Conservation (phyloP, 1,140 invertebrate species). For the Amphibalanus amphitrite region DNA sequence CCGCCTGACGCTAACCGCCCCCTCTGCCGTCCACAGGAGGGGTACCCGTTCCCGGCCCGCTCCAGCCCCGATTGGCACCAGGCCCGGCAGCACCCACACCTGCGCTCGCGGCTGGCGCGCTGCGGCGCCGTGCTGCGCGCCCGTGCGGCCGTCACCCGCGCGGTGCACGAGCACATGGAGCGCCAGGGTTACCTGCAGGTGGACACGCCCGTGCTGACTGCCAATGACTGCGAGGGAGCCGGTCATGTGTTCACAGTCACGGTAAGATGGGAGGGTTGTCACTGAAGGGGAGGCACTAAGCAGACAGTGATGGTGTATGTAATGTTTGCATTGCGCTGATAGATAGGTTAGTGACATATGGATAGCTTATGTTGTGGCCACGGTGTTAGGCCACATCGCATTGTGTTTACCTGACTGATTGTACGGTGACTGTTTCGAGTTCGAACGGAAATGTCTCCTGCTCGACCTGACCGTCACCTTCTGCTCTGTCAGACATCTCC, state of each 20-base stretch:
- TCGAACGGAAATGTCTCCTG: too few relatives aligned
- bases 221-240: conserved; percentile 97
- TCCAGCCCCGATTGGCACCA: neutral
- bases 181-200: conserved; percentile 55
- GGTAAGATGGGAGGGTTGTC: conserved; percentile 23
- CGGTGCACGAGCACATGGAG: conserved; percentile 53
- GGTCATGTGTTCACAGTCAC: conserved; percentile 63
- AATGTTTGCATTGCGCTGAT: too few relatives aligned
- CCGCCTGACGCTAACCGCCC: too few relatives aligned
- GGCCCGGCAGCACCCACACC: neutral
- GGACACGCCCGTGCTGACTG: conserved; percentile 86
- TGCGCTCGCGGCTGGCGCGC: neutral
- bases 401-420: too few relatives aligned
- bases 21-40: too few relatives aligned
- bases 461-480: too few relatives aligned
- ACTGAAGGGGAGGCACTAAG: conserved; percentile 28
- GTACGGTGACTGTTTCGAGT: too few relatives aligned
- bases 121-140: neutral
- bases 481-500: too few relatives aligned
- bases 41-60: neutral
- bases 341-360: too few relatives aligned
- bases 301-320: too few relatives aligned
- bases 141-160: conserved; percentile 14
- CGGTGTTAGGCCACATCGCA: too few relatives aligned
- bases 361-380: too few relatives aligned